Evolutionary conservation across 1,140 invertebrate species (phyloP), one percentile per base, ranked within the genome.

Genomic region (Bombus haemorrhoidalis): DNA sequence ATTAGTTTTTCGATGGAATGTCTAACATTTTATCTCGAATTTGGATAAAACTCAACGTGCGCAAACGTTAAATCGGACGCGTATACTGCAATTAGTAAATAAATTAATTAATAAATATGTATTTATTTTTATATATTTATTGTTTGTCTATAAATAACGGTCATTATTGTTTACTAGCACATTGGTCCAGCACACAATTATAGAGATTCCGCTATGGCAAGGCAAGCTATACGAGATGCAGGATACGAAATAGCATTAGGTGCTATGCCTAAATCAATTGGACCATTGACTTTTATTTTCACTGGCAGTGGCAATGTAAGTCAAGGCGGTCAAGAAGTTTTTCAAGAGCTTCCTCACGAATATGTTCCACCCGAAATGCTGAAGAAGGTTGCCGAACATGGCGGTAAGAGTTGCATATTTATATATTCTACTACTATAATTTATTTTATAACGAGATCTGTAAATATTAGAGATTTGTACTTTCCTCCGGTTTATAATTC

Each of bases 181-280:
- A 98, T 99, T 87, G 99, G 99, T 13, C 98, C 98, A 28, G 98
- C 99, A 0, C 99, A 99, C 92, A 99, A 99, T 94, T 99, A 99
- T 95, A 96, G 99, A 37, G 99, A 99, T 94, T 99, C 98, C 0
- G 98, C 98, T 84, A 99, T 99, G 98, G 99, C 99, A 1, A 96
- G 98, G 43, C 99, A 99, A 95, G 98, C 99, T 0, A 98, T 99
- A 25, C 95, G 99, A 73, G 99, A 99, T 94, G 98, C 98, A 59
- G 99, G 99, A 0, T 99, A 99, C 93, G 99, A 99, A 95, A 99
- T 99, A 66, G 97, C 99, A 1, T 95, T 99, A 57, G 99, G 98
- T 28, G 97, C 99, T 95, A 98, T 99, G 98, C 99, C 99, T 25
- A 98, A 98, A 93, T 99, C 99, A 0, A 97, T 99, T 79, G 99